Evolutionary conservation across 2,888 invertebrate genomes (phyloP).

Genomic region (Hypsopygia costalis): DNA sequence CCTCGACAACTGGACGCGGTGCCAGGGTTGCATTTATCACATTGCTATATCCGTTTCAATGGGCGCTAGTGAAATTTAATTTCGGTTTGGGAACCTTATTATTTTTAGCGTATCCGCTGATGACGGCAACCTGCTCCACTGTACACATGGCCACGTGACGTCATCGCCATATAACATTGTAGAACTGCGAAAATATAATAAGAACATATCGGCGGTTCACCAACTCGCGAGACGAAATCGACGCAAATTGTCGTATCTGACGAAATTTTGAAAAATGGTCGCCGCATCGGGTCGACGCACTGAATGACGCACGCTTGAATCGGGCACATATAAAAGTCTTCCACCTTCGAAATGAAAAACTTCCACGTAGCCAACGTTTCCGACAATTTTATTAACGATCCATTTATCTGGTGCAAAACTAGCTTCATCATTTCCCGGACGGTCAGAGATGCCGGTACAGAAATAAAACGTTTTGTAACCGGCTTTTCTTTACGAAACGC

Average conservation of each 20-base stretch:
- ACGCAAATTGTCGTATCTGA: constrained; percentile 3
- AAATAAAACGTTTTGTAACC: constrained; percentile 27
- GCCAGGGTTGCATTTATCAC: too few relatives aligned
- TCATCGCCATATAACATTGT: constrained; percentile 18
- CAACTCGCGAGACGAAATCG: not conserved
- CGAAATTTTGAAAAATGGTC: constrained; percentile 25
- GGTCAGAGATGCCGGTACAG: constrained; percentile 8
- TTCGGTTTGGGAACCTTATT: constrained; percentile 29
- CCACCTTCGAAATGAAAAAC: not conserved
- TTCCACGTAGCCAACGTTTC: constrained; percentile 3
- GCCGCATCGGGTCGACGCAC: constrained; percentile 3
- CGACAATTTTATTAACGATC: constrained; percentile 10
- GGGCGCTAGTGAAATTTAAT: constrained; percentile 15
- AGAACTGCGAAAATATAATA: constrained; percentile 3
- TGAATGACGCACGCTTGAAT: constrained; percentile 1
- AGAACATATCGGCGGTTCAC: not conserved
- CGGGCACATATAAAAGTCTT: not conserved
- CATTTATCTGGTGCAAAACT: constrained; percentile 3
- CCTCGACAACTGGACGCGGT: too few relatives aligned
- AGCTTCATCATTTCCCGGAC: constrained; percentile 6
- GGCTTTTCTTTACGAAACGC: constrained; percentile 17
- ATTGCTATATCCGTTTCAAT: constrained; percentile 5
- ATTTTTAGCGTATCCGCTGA: constrained; percentile 41
- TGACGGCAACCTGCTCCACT: constrained; percentile 23
- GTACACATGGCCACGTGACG: constrained; percentile 49